Evolutionary conservation across 1,140 invertebrate genomes (phyloP), one percentile per base, ranked within the genome.

Genomic region (Anoplophora glabripennis): DNA sequence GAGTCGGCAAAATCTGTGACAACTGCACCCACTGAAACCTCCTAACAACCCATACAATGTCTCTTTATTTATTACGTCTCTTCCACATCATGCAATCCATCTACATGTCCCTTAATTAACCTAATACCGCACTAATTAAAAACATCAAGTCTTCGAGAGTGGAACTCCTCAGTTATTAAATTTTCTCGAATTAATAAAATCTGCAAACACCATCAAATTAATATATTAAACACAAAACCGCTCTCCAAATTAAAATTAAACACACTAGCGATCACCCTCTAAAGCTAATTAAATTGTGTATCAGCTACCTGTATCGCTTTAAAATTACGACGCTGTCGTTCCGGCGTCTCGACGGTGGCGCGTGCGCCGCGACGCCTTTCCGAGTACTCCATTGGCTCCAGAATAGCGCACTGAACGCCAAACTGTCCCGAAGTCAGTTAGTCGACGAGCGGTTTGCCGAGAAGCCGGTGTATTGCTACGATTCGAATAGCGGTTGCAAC

Each of bases 241-340:
- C 28, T 28, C 21, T 21, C n/a, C 45, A 47, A 47, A 21, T 47
- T 17, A 28, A 17, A 21, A 17, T 47, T 28, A 28, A 47, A 47
- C 15, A 47, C 15, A 47, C 28, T 47, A 17, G 45, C 21, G 21
- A 28, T 28, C 21, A 28, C 21, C 21, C 21, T 28, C 21, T 28
- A 28, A 47, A 47, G 45, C 21, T 47, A 47, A 47, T 47, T 47
- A 47, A 47, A 47, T 47, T 28, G 45, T 28, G 21, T 47, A 47
- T 47, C 45, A 47, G 45, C 45, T 47, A 47, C 45, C 45, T 47
- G 45, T 47, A 47, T 47, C 45, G 45, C 45, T 28, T 47, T 12
- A 28, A 47, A 47, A 47, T 47, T 21, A 47, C 45, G 45, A 47
- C 21, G 45, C 45, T n/a, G 45, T 47, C 28, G 45, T 47, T 17